A percentile compares a stretch with the other conserved stretches of the same genome.
Evolutionary conservation across 2,797 vertebrate species (phyloP).

Genomic region (Thunnus albacares): DNA sequence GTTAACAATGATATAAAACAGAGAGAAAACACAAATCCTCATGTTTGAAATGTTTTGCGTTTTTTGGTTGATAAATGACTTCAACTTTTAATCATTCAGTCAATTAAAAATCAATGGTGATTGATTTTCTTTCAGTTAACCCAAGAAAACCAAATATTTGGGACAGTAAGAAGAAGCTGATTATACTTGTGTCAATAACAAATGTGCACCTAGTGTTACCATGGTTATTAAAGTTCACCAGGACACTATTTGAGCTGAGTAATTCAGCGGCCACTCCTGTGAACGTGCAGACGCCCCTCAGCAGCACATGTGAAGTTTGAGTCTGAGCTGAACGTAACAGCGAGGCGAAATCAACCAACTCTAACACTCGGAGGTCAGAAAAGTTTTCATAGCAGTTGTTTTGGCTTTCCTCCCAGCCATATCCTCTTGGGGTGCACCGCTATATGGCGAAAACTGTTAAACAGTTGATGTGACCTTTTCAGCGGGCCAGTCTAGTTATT

Average conservation of each 20-base stretch:
- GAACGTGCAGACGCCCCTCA: slow-evolving; percentile 1
- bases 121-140: too few relatives aligned
- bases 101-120: too few relatives aligned
- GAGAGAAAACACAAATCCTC: too few relatives aligned
- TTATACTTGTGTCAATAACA: not conserved
- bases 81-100: too few relatives aligned
- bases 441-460: slow-evolving; percentile 60
- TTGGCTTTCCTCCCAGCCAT: slow-evolving; percentile 50
- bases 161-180: not conserved
- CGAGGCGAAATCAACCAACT: slow-evolving; percentile 34
- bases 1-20: too few relatives aligned
- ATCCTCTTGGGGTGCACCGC: slow-evolving; percentile 42
- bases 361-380: slow-evolving; percentile 33
- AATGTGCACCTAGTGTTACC: not conserved
- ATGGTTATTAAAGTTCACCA: not conserved
- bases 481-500: slow-evolving; percentile 66
- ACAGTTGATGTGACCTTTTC: slow-evolving; percentile 81
- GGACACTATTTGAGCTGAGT: not conserved
- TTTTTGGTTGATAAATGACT: too few relatives aligned
- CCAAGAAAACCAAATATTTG: not conserved
- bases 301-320: not conserved
- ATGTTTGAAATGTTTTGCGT: too few relatives aligned
- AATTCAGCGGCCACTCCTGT: too few relatives aligned
- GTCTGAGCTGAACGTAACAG: not conserved
- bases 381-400: slow-evolving; percentile 26